Conservation (phyloP, 2,113 vertebrate species). For the Geococcyx californianus region DNA sequence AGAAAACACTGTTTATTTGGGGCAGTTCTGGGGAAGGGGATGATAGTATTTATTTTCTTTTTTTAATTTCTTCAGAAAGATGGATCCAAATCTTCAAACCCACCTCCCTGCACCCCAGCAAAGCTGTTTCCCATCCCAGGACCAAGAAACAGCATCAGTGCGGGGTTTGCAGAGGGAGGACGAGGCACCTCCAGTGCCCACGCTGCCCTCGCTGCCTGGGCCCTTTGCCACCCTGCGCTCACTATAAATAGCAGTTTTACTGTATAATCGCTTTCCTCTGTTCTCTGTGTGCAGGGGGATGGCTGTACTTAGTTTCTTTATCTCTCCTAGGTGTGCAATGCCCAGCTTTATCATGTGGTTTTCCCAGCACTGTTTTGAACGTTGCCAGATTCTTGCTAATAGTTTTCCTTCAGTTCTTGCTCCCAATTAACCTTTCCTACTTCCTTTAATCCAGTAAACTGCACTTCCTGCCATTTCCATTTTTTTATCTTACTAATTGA, state of each 20-base stretch:
- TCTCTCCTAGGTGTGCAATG: background rate
- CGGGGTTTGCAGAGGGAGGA: background rate
- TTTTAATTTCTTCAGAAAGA: background rate
- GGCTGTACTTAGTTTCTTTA: background rate
- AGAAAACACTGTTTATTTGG: background rate
- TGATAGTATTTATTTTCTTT: background rate
- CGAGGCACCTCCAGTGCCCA: background rate
- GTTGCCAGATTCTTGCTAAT: conserved; percentile 33
- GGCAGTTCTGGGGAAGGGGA: background rate
- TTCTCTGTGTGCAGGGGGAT: accelerated
- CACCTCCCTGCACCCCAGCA: background rate
- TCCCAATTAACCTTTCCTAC: conserved; percentile 75
- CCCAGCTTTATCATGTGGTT: background rate
- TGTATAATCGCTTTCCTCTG: background rate
- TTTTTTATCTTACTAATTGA: conserved; percentile 65
- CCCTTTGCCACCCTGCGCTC: background rate
- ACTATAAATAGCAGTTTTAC: background rate
- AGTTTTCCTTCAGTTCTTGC: conserved; percentile 56
- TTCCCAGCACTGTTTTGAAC: conserved; percentile 10
- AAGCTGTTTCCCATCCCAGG: background rate
- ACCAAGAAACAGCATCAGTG: too few species aligned
- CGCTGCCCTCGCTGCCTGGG: background rate
- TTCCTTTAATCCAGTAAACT: conserved; percentile 56
- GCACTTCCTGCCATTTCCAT: conserved; percentile 28
- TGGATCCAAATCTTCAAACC: background rate